Conservation (phyloP, 1,140 invertebrate species). For the Drosophila rhopaloa region DNA sequence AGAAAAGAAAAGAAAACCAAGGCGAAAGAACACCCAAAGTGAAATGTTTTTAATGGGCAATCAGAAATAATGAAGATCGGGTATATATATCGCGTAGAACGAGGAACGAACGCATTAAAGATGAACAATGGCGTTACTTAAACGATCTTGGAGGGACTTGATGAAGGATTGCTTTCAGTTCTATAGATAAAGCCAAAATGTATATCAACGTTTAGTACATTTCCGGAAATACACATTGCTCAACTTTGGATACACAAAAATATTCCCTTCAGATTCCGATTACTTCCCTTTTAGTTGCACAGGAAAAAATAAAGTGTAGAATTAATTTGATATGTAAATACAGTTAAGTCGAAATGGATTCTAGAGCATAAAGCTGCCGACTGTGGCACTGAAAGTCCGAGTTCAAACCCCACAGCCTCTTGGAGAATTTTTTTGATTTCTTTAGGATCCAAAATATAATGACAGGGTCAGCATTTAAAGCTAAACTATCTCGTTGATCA, state of each 20-base stretch:
- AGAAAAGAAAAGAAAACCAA: slow-evolving; percentile 32
- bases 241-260: slow-evolving; percentile 8
- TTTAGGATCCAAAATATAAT: too few species aligned
- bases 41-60: slow-evolving; percentile 62
- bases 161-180: slow-evolving; percentile 5
- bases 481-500: too few species aligned
- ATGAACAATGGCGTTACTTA: slow-evolving; percentile 19
- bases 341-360: neutral
- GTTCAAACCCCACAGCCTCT: too few species aligned
- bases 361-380: too few species aligned
- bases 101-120: slow-evolving; percentile 45
- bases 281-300: slow-evolving; percentile 3
- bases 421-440: too few species aligned
- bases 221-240: slow-evolving; percentile 15
- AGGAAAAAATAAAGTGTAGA: neutral
- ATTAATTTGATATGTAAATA: neutral
- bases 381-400: too few species aligned
- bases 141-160: slow-evolving; percentile 19
- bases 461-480: too few species aligned
- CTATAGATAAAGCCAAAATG: neutral
- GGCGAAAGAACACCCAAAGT: slow-evolving; percentile 52
- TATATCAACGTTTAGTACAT: neutral
- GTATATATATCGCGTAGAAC: slow-evolving; percentile 13
- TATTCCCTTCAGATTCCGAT: slow-evolving; percentile 15
- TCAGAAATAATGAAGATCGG: slow-evolving; percentile 39